Evolutionary conservation across 2,113 vertebrate species (phyloP).

Genomic region (Lycocorax pyrrhopterus): DNA sequence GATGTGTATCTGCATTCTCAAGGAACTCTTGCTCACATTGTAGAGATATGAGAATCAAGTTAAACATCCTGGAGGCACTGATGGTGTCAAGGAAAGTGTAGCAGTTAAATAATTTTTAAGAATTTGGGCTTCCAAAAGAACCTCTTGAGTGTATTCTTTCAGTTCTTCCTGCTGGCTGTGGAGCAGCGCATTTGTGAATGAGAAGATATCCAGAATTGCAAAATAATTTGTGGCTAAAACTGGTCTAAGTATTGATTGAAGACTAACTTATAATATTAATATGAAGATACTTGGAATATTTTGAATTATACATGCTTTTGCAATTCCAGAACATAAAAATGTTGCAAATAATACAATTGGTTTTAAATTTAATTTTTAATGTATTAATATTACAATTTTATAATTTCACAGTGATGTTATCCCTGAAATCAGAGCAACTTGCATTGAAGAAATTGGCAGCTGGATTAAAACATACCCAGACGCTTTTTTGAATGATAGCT

Average conservation of each 20-base stretch:
- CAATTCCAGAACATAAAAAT: neutral
- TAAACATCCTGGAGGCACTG: neutral
- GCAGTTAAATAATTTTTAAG: neutral
- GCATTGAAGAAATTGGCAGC: constrained; percentile 83
- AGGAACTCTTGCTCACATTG: neutral
- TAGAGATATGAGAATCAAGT: neutral
- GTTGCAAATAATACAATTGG: neutral
- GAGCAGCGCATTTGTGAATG: neutral
- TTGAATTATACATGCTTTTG: neutral
- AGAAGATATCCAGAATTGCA: neutral
- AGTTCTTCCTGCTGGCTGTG: neutral
- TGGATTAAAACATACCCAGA: constrained; percentile 86
- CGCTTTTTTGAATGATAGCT: constrained; percentile 83
- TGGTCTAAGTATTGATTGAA: neutral
- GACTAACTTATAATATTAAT: neutral
- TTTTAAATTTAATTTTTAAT: neutral
- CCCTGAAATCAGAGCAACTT: constrained; percentile 85
- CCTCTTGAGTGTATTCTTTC: neutral
- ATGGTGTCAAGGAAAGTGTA: neutral
- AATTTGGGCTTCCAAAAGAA: neutral
- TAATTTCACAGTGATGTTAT: constrained; percentile 79
- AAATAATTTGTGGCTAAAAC: neutral
- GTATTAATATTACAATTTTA: neutral
- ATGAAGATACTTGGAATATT: neutral
- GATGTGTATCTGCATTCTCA: neutral